These are phyloP conservation scores for Pollenia amentaria DNA, from an alignment of 2,888 invertebrate species.

Conservation along the genomic window DNA sequence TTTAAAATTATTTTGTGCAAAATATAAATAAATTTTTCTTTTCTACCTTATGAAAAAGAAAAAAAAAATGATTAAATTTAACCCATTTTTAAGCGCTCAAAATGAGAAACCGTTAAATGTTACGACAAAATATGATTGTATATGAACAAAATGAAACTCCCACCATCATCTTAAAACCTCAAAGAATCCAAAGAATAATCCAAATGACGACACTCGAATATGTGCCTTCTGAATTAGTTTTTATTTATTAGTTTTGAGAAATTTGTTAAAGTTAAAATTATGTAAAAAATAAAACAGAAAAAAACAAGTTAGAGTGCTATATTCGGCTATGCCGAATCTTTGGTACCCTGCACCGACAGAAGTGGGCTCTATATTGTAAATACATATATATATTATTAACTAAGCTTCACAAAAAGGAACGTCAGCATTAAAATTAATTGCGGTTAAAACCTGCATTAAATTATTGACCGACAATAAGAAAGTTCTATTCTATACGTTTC, in stretches of 20 bases:
- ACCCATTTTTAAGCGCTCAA: constrained; percentile 22
- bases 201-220: constrained; percentile 30
- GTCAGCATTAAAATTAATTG: too few species aligned
- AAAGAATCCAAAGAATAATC: constrained; percentile 8
- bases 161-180: constrained; percentile 29
- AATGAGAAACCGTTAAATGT: constrained; percentile 63
- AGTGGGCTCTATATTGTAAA: too few species aligned
- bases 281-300: constrained; percentile 32
- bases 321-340: too few species aligned
- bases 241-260: constrained; percentile 48
- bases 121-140: constrained; percentile 62
- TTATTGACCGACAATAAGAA: too few species aligned
- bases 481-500: too few species aligned
- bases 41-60: constrained; percentile 33
- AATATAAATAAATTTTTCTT: not conserved
- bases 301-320: too few species aligned
- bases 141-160: constrained; percentile 63
- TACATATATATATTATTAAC: too few species aligned
- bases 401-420: too few species aligned
- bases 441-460: too few species aligned
- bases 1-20: not conserved
- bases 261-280: constrained; percentile 55
- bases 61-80: constrained; percentile 36
- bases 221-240: constrained; percentile 36
- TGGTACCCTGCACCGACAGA: too few species aligned